Evolutionary conservation across 2,797 vertebrate species (phyloP).

Genomic region (Lagodon rhomboides): DNA sequence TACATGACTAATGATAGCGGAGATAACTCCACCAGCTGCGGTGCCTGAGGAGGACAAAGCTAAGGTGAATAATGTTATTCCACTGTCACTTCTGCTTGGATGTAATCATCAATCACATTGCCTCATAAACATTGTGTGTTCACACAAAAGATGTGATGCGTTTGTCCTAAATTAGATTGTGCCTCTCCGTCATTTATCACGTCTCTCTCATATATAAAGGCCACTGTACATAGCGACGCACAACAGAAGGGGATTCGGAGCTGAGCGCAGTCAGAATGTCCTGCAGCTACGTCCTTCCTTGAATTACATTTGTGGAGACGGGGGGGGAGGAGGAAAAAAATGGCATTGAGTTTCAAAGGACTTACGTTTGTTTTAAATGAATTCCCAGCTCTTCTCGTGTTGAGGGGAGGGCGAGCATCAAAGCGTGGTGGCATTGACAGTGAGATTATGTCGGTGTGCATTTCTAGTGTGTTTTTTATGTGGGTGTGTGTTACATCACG

Average conservation of each 20-base stretch:
- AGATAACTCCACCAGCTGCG: slow-evolving; percentile 57
- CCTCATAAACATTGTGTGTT: slow-evolving; percentile 79
- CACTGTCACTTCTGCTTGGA: slow-evolving; percentile 73
- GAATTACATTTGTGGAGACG: slow-evolving; percentile 62
- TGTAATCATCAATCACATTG: slow-evolving; percentile 78
- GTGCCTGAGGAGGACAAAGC: slow-evolving; percentile 63
- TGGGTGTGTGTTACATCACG: neutral
- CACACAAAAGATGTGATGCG: slow-evolving; percentile 69
- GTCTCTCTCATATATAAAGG: slow-evolving; percentile 62
- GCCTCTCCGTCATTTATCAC: slow-evolving; percentile 73
- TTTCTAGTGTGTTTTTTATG: slow-evolving; percentile 1
- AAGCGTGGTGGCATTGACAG: slow-evolving; percentile 37
- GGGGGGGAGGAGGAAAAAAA: neutral
- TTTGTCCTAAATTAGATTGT: slow-evolving; percentile 80
- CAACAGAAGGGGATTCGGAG: slow-evolving; percentile 42
- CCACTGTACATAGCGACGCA: slow-evolving; percentile 34
- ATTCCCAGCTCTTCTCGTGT: slow-evolving; percentile 46
- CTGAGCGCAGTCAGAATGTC: slow-evolving; percentile 47
- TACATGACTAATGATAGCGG: slow-evolving; percentile 66
- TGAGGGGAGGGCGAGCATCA: slow-evolving; percentile 50
- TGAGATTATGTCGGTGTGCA: slow-evolving; percentile 32
- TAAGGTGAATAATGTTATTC: slow-evolving; percentile 81
- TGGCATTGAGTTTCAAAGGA: slow-evolving; percentile 67
- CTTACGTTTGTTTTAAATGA: slow-evolving; percentile 68
- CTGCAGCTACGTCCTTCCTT: slow-evolving; percentile 63